Base-by-base conservation (phyloP, 1,140 invertebrate species). In the Apolygus lucorum region DNA sequence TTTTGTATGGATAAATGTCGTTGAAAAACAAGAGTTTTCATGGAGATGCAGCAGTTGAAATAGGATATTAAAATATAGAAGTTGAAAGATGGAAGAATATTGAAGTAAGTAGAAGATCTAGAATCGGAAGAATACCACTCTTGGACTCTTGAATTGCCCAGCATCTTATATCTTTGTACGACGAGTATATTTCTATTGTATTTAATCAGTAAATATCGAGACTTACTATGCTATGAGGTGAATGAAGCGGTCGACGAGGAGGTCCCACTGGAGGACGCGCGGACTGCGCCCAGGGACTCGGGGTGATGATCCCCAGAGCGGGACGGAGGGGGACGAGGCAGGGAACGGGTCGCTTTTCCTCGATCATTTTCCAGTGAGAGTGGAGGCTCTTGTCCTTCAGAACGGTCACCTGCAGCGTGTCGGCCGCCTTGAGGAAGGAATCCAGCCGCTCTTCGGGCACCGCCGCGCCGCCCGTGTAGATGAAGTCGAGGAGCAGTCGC, bases 381-480 rank as follows among this genome's bases (percentile, higher is more conserved):
- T 25, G 65, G 2, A 71, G 73, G 1, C 67, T 49, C 28, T 81
- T 77, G 67, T 82, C 80, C 2, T 79, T 78, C 1, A 84, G 73
- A 1, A 82, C 82, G 66, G 80, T 79, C 26, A 87, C 83, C 59
- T 79, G 79, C 1, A 86, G 76, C 0, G 81, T 77, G 54, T 84
- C 82, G 1, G 85, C 85, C 0, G 84, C 83, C 63, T 81, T 78
- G 0, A 86, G 75, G 66, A 87, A 82, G 1, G 80, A 78, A 42
- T 81, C 77, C 28, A 87, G 74, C 67, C 84, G 79, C 26, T 79
- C 77, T 24, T 83, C 79, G 17, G 82, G 79, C 1, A 86, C 81
- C 21, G 81, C 81, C 1, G 83, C 82, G 74, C 83, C 84, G 42
- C 85, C 85, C 1, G 81, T 81, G 75, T 86, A 86, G 70, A 86